Conservation (phyloP, 2,888 invertebrate genomes). For the Heliothis peltigera region DNA sequence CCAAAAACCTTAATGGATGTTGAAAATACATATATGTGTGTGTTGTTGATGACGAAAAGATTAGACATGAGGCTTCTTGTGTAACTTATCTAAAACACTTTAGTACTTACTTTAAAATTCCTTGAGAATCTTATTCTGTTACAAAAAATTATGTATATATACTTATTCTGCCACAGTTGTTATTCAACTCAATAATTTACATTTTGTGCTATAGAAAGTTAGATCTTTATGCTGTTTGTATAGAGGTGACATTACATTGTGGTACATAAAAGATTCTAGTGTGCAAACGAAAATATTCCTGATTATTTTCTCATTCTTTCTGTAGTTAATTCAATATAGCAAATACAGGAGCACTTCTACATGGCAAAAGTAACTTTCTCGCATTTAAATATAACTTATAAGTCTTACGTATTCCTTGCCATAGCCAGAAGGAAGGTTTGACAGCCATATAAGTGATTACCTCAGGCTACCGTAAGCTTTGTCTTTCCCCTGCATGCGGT, state of each 20-base stretch:
- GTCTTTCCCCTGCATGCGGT: slow-evolving; percentile 76
- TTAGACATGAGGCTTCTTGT: too few relatives aligned
- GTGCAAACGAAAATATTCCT: slow-evolving; percentile 13
- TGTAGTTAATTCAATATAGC: slow-evolving; percentile 10
- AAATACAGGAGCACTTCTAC: slow-evolving; percentile 27
- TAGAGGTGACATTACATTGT: slow-evolving; percentile 43
- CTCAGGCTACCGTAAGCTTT: slow-evolving; percentile 72
- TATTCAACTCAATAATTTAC: slow-evolving; percentile 40
- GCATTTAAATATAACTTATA: slow-evolving; percentile 7
- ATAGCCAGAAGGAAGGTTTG: slow-evolving; percentile 22
- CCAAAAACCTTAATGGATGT: too few relatives aligned
- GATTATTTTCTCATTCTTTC: slow-evolving; percentile 43
- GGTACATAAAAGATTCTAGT: slow-evolving; percentile 34
- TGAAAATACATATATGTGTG: too few relatives aligned
- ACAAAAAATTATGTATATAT: background rate
- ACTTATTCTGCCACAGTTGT: slow-evolving; percentile 36
- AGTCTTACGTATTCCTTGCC: background rate
- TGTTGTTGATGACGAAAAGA: too few relatives aligned
- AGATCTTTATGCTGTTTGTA: slow-evolving; percentile 40
- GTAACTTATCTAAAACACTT: too few relatives aligned
- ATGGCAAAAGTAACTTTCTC: background rate
- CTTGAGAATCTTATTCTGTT: too few relatives aligned
- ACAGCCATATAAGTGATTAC: slow-evolving; percentile 44
- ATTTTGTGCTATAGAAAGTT: slow-evolving; percentile 59
- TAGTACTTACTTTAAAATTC: too few relatives aligned